Percentiles rank a stretch among this genome's conserved stretches.
Evolutionary conservation across 2,888 invertebrate genomes (phyloP).

Genomic region (Craniophora ligustri): DNA sequence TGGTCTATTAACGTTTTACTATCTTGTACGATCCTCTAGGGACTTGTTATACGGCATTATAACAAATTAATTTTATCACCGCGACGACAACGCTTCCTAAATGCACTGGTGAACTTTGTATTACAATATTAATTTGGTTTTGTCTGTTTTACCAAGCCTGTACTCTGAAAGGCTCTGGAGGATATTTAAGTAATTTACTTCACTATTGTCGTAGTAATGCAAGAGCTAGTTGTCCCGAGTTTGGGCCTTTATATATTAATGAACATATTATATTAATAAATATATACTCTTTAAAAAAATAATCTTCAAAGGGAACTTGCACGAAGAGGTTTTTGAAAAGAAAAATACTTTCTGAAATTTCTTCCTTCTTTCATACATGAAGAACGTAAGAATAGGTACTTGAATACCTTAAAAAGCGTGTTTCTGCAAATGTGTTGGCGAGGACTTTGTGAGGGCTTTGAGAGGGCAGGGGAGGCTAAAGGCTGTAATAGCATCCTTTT

Average conservation of each 20-base stretch:
- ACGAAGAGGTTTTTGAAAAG: no score
- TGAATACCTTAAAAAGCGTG: conserved; percentile 27
- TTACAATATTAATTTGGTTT: conserved; percentile 19
- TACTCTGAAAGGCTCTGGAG: background rate
- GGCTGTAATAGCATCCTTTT: conserved; percentile 2
- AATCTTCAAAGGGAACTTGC: no score
- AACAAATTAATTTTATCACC: conserved; percentile 37
- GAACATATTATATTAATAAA: no score
- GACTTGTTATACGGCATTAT: conserved; percentile 25
- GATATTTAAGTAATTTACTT: no score
- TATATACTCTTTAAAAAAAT: no score
- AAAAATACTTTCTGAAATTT: no score
- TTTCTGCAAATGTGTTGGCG: conserved; percentile 29
- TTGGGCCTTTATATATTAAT: no score
- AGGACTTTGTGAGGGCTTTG: background rate
- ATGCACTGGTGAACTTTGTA: conserved; percentile 7
- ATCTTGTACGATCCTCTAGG: conserved; percentile 7
- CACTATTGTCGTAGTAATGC: no score
- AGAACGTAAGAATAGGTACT: no score
- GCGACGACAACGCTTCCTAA: conserved; percentile 3
- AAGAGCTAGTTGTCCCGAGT: no score
- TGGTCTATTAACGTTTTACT: conserved; percentile 19
- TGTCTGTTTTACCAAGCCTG: no score
- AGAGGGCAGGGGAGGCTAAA: conserved; percentile 8
- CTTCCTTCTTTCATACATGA: no score